Evolutionary conservation across 1,140 invertebrate species (phyloP), one percentile per base, ranked within the genome.

Genomic region (Laodelphax striatellus): DNA sequence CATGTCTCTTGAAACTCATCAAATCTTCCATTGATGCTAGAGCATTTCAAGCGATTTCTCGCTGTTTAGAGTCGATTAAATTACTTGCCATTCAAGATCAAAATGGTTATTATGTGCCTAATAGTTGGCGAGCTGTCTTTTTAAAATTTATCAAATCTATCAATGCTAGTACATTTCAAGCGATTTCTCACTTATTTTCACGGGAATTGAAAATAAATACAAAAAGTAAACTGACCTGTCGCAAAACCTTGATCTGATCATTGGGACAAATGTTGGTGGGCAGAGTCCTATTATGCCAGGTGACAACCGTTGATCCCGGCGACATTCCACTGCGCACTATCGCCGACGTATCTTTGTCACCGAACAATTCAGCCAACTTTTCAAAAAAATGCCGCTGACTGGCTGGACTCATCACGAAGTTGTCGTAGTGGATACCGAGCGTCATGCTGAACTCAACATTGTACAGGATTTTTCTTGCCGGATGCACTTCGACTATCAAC

Each of bases 361-460:
- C 81, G 68, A 92, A 93, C 1, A 93, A 68, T 24, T 80, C 76
- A 0, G 82, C 79, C 0, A 94, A 70, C 61, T 87, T 88, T 69
- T 91, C 86, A 3, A 92, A 79, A 65, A 95, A 86, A 67, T 86
- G 83, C 4, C 85, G 78, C 69, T 89, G 84, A 69, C 83, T 74
- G 13, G 72, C 67, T 0, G 90, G 81, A 58, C 82, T 86, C 54
- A 80, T 75, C 5, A 80, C 80, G 59, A 96, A 90, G 2, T 78
- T 72, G 5, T 87, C 79, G 69, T 85, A 89, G 0, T 63, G 61
- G 19, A 81, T 80, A 55, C 87, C 83, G 63, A 96, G 70, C 1
- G 82, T 87, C 76, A 94, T 87, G 53, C 82, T 84, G 68, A 92
- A 91, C 67, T 88, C 82, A 31, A 87, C 79, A 70, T 81, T 76